Conservation (phyloP, 2,113 vertebrate species). For the Grus americana region DNA sequence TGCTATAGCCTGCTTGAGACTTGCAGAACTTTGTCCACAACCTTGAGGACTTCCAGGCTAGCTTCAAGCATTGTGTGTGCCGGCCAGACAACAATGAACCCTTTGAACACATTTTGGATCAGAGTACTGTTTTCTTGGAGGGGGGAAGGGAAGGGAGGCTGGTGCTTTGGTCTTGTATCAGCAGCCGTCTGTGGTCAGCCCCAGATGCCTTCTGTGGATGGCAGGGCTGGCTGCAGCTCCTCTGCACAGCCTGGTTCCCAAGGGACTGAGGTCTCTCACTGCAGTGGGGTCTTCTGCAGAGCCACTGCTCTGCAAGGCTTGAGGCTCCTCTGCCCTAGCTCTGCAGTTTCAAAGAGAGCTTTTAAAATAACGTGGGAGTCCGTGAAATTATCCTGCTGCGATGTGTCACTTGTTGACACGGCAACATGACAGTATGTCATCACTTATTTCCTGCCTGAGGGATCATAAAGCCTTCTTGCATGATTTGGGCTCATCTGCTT, state of each 20-base stretch:
- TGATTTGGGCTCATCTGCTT: slow-evolving; percentile 4
- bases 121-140: neutral
- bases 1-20: neutral
- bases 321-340: neutral
- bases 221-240: neutral
- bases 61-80: rapidly evolving
- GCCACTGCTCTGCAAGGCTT: neutral
- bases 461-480: slow-evolving; percentile 4
- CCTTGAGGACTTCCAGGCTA: slow-evolving; percentile 19
- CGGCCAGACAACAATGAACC: slow-evolving; percentile 17
- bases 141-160: neutral
- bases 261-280: neutral
- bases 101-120: slow-evolving; percentile 10
- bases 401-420: slow-evolving; percentile 53
- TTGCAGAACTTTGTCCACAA: neutral
- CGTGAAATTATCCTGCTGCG: neutral
- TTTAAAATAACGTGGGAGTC: neutral
- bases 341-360: neutral
- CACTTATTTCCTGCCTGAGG: slow-evolving; percentile 30
- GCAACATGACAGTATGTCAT: slow-evolving; percentile 44
- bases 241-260: neutral
- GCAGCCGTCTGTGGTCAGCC: neutral
- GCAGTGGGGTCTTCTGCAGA: neutral
- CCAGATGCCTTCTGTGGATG: neutral
- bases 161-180: neutral